Evolutionary conservation across 2,888 invertebrate species (phyloP), one percentile per base, ranked within the genome.

Genomic region (Mythimna pallens): DNA sequence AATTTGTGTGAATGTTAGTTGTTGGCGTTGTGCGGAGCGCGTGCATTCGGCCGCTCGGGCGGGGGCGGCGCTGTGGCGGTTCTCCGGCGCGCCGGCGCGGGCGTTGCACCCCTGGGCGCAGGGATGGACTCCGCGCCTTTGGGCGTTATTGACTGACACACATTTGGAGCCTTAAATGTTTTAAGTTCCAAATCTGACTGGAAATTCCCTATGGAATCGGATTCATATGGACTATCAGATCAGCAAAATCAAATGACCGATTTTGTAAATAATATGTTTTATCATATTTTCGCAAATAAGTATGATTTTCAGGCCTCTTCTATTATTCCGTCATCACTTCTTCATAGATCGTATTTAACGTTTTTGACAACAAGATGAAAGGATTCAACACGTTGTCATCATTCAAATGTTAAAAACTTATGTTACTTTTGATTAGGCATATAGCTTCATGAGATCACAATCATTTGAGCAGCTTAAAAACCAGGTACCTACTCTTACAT

Each of bases 51-150:
- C 90, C 90, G 88, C 88, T 87, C 89, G 88, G 90, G 91, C 89
- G 82, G 91, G 94, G 89, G 89, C 88, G 89, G 91, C 89, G 90
- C 87, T 86, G 90, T 86, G 82, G 84, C 86, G 84, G 76, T 89
- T 85, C 87, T 89, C 81, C 85, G 83, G 68, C 89, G 94, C 95
- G 95, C 94, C 89, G 86, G 93, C 95, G 94, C 92, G 92, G 82
- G 82, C 89, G 73, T 90, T 92, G 92, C 94, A 92, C 94, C 94
- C 94, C 91, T 86, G 70, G 50, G 47, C 52, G 79, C 93, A 92
- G 94, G 89, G 89, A 36, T 75, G 90, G 59, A 93, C 83, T 89
- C 40, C 50, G 30, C 65, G 43, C 54, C n/a, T 8, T 17, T 69
- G 52, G 65, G 20, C 25, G 22, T 34, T 81, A 70, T 68, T 70